Conservation (phyloP, 2,888 invertebrate species). For the Erpobdella octoculata region DNA sequence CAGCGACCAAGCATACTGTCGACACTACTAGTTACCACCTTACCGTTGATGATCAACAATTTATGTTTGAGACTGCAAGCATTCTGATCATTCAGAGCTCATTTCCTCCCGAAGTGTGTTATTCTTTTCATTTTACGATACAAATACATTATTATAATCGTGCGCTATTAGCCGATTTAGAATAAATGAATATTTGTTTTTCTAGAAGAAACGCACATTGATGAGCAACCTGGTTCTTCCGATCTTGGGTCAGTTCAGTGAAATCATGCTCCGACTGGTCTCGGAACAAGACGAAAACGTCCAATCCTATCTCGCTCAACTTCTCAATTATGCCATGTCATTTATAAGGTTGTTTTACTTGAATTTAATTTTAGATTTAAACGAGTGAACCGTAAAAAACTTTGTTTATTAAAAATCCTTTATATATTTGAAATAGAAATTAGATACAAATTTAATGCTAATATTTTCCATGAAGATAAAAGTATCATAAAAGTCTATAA, state of each 20-base stretch:
- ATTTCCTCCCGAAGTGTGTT: constrained; percentile 51
- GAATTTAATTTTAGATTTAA: no score
- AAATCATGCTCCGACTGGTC: constrained; percentile 48
- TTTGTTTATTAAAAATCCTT: no score
- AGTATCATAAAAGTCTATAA: no score
- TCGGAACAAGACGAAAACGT: constrained; percentile 46
- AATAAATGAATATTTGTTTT: neutral
- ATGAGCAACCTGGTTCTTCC: constrained; percentile 54
- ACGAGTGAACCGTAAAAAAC: no score
- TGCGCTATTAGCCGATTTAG: neutral
- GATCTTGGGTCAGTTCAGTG: constrained; percentile 53
- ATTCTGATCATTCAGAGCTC: constrained; percentile 56
- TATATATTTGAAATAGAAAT: no score
- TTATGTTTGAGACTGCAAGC: constrained; percentile 58
- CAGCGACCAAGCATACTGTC: neutral
- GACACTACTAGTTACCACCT: constrained; percentile 43
- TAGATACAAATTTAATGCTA: no score
- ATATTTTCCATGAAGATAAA: no score
- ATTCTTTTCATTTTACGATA: neutral
- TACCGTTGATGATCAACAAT: constrained; percentile 57
- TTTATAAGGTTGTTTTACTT: constrained; percentile 54
- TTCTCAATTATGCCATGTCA: constrained; percentile 55
- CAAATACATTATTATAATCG: neutral
- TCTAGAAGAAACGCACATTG: constrained; percentile 52
- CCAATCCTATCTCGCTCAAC: constrained; percentile 49